Base-by-base conservation (phyloP, 2,113 vertebrate genomes). In the Hoplias malabaricus region DNA sequence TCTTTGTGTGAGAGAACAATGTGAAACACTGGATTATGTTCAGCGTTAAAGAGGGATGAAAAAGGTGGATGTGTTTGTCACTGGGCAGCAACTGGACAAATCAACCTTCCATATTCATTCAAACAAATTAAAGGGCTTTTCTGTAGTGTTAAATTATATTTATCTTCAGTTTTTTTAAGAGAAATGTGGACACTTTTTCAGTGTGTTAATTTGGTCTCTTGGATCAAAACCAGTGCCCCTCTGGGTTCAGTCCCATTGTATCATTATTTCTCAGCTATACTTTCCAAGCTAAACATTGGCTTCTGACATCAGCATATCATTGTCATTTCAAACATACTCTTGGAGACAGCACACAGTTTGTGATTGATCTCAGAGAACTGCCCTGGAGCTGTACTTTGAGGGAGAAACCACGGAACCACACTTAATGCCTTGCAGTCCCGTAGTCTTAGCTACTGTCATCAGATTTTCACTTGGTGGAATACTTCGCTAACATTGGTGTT, bases 361-460 rank as follows among this genome's bases (percentile, higher is more conserved):
- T 82, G 86, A 89, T 85, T 89, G 89, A 92, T 88, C 82, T 90
- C 83, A 73, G 77, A 85, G 80, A 88, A 77, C 80, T 89, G 89
- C 89, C 90, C 86, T 2, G 67, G 76, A 85, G 91, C 90, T 77
- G 53, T 88, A 90, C 90, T 90, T 90, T 90, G 90, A 92, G 88
- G 87, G 87, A 81, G 81, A 73, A 89, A 90, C 90, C 89, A 84
- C 89, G 34, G 86, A 90, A 89, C 87, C 89, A 86, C 90, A 89
- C 85, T 90, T 92, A 92, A 92, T 91, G 88, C 84, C 88, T 92
- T 87, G 82, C 90, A 92, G 90, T 90, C 88, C 86, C 72, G 85
- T 86, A 78, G 86, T 88, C 87, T 88, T 77, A 89, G 88, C 84
- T 85, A 83, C 85, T 86, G 86, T 89, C 88, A 87, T 87, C 87